A percentile compares a stretch with the other conserved stretches of the same genome.
Conservation (phyloP, 2,113 vertebrate species). For the Taxidea taxus region DNA sequence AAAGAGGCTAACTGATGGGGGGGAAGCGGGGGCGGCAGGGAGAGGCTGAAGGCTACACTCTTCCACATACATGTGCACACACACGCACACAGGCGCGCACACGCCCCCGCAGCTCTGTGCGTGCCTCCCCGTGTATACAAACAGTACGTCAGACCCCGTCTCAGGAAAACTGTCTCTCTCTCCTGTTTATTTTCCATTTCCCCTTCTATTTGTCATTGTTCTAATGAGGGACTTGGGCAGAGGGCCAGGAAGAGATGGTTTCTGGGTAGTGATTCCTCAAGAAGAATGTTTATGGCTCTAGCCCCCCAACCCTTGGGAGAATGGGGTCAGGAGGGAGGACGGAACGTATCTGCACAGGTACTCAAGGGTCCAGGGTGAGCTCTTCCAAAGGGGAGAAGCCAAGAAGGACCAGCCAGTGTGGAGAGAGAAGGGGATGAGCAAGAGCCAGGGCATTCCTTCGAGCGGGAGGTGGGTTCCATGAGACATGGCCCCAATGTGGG, state of each 20-base stretch:
- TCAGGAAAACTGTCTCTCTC: neutral
- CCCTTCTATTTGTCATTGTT: slow-evolving; percentile 62
- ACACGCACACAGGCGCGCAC: accelerated
- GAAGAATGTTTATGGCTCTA: slow-evolving; percentile 5
- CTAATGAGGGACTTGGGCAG: slow-evolving; percentile 14
- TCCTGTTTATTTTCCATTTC: slow-evolving; percentile 73
- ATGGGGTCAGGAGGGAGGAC: neutral
- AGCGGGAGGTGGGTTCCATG: neutral
- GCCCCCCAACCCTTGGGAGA: neutral
- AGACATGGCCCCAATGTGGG: neutral
- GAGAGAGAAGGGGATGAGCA: neutral
- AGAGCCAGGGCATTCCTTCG: accelerated
- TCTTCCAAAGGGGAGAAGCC: neutral
- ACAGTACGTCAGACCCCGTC: neutral
- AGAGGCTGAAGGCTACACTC: neutral
- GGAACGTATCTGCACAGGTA: neutral
- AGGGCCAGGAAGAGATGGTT: slow-evolving; percentile 49
- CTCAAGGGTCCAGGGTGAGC: neutral
- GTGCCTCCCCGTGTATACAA: neutral
- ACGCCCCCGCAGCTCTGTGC: neutral
- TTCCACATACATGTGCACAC: neutral
- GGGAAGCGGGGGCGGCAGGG: accelerated
- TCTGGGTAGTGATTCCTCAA: slow-evolving; percentile 22
- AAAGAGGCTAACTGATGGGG: no score
- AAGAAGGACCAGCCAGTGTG: neutral